Evolutionary conservation across 2,797 vertebrate species (phyloP), one percentile per base, ranked within the genome.

Genomic region (Epinephelus awoara): DNA sequence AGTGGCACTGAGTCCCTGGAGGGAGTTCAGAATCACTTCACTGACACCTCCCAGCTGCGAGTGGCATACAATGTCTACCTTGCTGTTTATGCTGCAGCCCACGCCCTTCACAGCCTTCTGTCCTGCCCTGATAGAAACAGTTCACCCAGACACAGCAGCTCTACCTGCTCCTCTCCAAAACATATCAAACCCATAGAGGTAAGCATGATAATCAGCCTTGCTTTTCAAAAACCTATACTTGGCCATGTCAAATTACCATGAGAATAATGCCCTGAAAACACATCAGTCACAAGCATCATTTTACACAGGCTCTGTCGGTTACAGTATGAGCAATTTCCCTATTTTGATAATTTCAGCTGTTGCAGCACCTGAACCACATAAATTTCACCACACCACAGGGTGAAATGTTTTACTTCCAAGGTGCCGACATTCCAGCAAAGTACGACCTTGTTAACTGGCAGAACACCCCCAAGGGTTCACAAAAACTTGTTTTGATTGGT

Each of bases 381-480:
- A 89, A 89, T 62, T 93, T 95, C 88, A 93, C 85, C 61, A 95
- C 95, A 4, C 91, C 90, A 50, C 88, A 94, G 14, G 94, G 92
- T 3, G 94, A 95, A 74, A 46, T 21, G 9, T 93, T 96, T 82
- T 91, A 92, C 84, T 96, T 96, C 49, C 70, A 91, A 56, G 91
- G 93, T 0, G 92, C 85, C 0, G 94, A 94, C 52, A 86, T 89
- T 69, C 89, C 84, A 61, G 93, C 93, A 3, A 93, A 93, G 29
- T 96, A 96, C 19, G 94, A 96, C 78, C 80, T 96, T 23, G 89
- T 96, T 29, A 96, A 95, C 85, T 96, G 94, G 95, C 93, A 95
- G 81, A 91, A 55, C 4, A 83, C 46, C 7, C 47, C 88, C 2
- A 73, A 84, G 2, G 93, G 93, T 1, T 21, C 69, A 9, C 79